Conservation (phyloP, 2,113 vertebrate genomes). For the Eurystomus gularis region DNA sequence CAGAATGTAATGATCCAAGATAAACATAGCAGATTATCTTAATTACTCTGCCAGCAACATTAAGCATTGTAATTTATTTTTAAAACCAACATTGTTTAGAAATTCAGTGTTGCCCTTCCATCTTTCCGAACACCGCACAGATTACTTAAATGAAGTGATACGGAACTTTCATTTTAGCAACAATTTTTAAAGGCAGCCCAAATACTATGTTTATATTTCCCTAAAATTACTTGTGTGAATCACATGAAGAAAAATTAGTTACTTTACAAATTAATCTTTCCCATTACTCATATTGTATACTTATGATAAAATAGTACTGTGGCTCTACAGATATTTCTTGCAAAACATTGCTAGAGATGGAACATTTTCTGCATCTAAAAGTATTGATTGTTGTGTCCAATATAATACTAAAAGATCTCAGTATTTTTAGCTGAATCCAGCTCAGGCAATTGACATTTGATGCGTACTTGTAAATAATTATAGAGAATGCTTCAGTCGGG, state of each 20-base stretch:
- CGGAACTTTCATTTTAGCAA: background rate
- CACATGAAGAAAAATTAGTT: background rate
- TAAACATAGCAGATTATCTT: background rate
- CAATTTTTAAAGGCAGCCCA: background rate
- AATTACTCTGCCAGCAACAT: background rate
- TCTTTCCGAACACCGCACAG: background rate
- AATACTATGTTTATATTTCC: background rate
- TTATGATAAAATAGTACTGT: background rate
- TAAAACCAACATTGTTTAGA: background rate
- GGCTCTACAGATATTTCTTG: background rate
- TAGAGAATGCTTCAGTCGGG: background rate
- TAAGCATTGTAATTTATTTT: background rate
- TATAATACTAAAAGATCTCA: background rate
- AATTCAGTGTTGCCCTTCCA: background rate
- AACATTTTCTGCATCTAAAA: background rate
- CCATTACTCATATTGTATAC: background rate
- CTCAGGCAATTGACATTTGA: background rate
- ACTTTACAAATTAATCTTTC: background rate
- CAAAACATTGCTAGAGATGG: background rate
- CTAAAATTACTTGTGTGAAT: background rate
- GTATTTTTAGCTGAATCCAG: background rate
- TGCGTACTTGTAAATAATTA: background rate
- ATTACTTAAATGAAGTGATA: background rate
- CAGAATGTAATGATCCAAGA: background rate
- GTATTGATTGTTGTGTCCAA: background rate